Evolutionary conservation across 2,797 vertebrate species (phyloP).

Genomic region (Clamator glandarius): DNA sequence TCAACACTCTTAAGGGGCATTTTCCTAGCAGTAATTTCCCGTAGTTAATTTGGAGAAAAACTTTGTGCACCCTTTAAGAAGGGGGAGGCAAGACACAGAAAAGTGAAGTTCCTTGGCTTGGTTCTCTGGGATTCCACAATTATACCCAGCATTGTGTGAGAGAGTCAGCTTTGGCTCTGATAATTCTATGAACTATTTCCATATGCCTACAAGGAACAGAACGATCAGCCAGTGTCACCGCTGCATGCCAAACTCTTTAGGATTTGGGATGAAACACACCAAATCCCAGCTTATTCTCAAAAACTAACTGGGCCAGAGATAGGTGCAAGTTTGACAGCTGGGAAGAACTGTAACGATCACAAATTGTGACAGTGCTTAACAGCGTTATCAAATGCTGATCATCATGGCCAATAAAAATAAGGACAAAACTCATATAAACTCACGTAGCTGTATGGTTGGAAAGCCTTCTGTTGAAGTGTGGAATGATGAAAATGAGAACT

Average conservation of each 20-base stretch:
- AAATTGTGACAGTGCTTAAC: constrained; percentile 13
- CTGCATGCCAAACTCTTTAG: constrained; percentile 3
- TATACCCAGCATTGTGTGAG: constrained; percentile 8
- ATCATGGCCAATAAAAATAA: neutral
- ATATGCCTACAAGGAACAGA: constrained; percentile 63
- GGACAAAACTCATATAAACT: neutral
- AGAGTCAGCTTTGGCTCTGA: constrained; percentile 29
- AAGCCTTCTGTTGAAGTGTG: constrained; percentile 13
- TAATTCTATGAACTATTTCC: constrained; percentile 38
- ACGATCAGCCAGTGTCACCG: constrained; percentile 46
- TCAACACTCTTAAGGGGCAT: neutral
- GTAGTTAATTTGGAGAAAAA: neutral
- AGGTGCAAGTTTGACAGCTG: constrained; percentile 48
- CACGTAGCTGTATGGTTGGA: neutral
- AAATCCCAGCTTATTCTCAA: constrained; percentile 27
- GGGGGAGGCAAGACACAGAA: neutral
- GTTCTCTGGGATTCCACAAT: neutral
- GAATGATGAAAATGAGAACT: neutral
- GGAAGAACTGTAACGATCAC: constrained; percentile 5
- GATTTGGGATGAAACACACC: constrained; percentile 11
- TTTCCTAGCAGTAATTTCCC: neutral
- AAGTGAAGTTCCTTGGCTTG: neutral
- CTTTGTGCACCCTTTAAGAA: neutral
- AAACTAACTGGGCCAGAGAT: constrained; percentile 29
- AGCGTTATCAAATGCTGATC: neutral